Conservation (phyloP, 2,113 vertebrate genomes). For the Onychostruthus taczanowskii region DNA sequence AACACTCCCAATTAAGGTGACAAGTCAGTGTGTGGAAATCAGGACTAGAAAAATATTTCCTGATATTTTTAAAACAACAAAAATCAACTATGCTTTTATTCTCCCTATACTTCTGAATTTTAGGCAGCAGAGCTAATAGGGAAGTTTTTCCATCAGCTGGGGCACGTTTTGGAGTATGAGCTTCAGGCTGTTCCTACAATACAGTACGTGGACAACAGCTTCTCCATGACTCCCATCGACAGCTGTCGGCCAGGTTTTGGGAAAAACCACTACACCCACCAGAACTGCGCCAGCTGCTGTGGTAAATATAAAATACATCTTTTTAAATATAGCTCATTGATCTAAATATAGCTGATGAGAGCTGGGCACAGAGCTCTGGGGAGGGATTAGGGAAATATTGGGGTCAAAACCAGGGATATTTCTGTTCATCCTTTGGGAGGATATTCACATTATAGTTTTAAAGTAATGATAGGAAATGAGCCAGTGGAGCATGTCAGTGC, state of each 20-base stretch:
- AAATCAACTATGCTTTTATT: rapidly evolving
- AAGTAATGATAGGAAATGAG: neutral
- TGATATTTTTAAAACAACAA: neutral
- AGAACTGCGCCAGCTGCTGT: constrained; percentile 69
- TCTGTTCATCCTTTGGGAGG: neutral
- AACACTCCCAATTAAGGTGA: neutral
- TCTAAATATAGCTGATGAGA: neutral
- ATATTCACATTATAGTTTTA: neutral
- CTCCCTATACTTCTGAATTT: neutral
- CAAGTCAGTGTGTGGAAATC: neutral
- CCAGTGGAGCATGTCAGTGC: neutral
- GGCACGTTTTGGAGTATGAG: neutral
- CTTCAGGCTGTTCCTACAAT: constrained; percentile 28
- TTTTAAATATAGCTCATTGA: neutral
- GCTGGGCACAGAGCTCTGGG: neutral
- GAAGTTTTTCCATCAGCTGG: constrained; percentile 66
- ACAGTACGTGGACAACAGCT: constrained; percentile 70
- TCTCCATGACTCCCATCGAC: constrained; percentile 62
- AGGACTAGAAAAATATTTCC: neutral
- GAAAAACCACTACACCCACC: constrained; percentile 65
- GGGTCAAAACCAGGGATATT: neutral
- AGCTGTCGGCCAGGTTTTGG: constrained; percentile 77
- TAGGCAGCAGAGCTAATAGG: constrained; percentile 67
- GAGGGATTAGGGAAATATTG: neutral
- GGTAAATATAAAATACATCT: constrained; percentile 53